These are phyloP conservation scores for Trinorchestia longiramus DNA, from an alignment of 1,140 invertebrate genomes.

Conservation along the genomic window DNA sequence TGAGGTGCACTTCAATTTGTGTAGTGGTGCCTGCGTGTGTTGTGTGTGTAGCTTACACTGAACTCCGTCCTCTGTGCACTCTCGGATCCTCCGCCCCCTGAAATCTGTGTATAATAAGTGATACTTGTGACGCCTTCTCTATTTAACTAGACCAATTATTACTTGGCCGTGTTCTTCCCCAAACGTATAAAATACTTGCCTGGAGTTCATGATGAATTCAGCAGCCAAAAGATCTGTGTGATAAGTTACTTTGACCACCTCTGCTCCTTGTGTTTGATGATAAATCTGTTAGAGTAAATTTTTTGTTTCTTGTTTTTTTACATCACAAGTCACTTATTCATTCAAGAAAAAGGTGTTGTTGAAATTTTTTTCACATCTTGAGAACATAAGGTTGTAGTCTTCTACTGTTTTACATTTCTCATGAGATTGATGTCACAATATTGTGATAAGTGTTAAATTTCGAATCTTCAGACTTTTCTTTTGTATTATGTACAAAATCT, in stretches of 20 bases:
- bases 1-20: neutral
- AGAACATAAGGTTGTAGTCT: neutral
- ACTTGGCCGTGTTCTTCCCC: neutral
- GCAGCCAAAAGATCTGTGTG: neutral
- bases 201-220: neutral
- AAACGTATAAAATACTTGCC: neutral
- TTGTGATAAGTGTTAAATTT: neutral
- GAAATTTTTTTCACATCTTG: neutral
- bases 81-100: neutral
- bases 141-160: neutral
- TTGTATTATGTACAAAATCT: neutral
- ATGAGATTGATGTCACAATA: neutral
- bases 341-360: neutral
- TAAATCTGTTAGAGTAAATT: neutral
- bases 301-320: neutral
- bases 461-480: neutral
- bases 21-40: neutral
- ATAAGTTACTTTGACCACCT: neutral
- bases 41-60: neutral
- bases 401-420: neutral
- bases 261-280: neutral
- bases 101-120: neutral
- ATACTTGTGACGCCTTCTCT: neutral
- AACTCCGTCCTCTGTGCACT: neutral
- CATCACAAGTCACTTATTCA: neutral